Evolutionary conservation across 1,140 invertebrate species (phyloP).

Genomic region (Tribolium castaneum): DNA sequence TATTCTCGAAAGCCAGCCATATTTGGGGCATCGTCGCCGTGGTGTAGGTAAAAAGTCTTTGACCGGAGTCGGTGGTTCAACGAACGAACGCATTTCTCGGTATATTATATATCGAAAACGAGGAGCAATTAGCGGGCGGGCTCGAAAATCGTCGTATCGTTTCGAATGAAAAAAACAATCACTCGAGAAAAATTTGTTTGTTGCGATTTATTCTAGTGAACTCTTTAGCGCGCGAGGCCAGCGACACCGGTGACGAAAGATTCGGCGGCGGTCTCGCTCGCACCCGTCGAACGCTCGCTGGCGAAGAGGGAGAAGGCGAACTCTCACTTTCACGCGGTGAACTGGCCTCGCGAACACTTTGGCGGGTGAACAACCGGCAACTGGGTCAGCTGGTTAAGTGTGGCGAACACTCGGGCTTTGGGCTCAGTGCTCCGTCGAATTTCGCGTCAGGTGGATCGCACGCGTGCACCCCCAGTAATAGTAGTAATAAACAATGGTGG

Average conservation of each 20-base stretch:
- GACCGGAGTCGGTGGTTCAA: slow-evolving; percentile 54
- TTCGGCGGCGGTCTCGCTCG: neutral
- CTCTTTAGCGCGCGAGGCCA: slow-evolving; percentile 8
- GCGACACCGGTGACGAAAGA: slow-evolving; percentile 36
- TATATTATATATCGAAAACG: too few species aligned
- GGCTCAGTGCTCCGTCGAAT: slow-evolving; percentile 62
- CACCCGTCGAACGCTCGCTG: neutral
- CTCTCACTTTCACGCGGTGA: slow-evolving; percentile 73
- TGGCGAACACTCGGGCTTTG: slow-evolving; percentile 65
- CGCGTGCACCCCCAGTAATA: slow-evolving; percentile 1
- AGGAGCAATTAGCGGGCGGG: neutral
- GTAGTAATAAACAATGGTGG: slow-evolving; percentile 14
- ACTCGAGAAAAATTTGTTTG: neutral
- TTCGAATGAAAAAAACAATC: slow-evolving; percentile 16
- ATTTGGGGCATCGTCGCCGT: slow-evolving; percentile 48
- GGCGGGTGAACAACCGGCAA: slow-evolving; percentile 72
- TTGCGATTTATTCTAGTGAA: slow-evolving; percentile 10
- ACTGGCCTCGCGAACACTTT: slow-evolving; percentile 62
- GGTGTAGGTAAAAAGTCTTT: slow-evolving; percentile 55
- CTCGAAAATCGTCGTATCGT: neutral
- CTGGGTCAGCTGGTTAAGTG: slow-evolving; percentile 74
- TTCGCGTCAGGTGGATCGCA: slow-evolving; percentile 56
- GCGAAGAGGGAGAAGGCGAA: slow-evolving; percentile 59
- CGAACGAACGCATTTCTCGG: slow-evolving; percentile 22
- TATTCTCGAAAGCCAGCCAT: slow-evolving; percentile 56